Conservation (phyloP, 2,113 vertebrate species). For the Abramis brama region DNA sequence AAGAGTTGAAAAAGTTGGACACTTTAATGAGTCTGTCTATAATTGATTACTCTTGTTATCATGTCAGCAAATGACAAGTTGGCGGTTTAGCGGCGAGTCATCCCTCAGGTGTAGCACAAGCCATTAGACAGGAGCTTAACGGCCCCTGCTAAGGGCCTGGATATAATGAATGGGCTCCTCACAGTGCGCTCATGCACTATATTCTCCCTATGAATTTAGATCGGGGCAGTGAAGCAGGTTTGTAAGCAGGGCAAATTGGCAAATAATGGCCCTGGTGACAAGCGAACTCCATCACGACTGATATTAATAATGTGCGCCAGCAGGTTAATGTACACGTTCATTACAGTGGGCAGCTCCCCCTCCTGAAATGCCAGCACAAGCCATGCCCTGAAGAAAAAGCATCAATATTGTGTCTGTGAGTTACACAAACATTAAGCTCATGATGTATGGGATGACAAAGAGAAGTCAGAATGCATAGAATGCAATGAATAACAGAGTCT, state of each 20-base stretch:
- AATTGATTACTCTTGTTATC: constrained; percentile 46
- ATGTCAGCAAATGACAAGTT: constrained; percentile 62
- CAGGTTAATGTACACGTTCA: constrained; percentile 67
- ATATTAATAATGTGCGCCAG: constrained; percentile 72
- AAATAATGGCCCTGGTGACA: constrained; percentile 75
- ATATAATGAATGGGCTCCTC: constrained; percentile 68
- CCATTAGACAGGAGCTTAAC: constrained; percentile 70
- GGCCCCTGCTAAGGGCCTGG: constrained; percentile 61
- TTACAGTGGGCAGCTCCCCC: constrained; percentile 59
- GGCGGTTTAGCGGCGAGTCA: constrained; percentile 59
- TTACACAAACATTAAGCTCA: constrained; percentile 11
- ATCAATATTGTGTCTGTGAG: constrained; percentile 7
- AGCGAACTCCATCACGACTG: constrained; percentile 68
- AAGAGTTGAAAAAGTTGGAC: constrained; percentile 4
- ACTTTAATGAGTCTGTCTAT: constrained; percentile 35
- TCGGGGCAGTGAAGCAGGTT: constrained; percentile 65
- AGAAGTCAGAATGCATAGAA: not conserved
- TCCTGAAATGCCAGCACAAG: constrained; percentile 62
- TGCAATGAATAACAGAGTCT: not conserved
- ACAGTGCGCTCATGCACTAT: constrained; percentile 60
- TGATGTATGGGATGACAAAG: constrained; percentile 1
- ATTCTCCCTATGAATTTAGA: constrained; percentile 74
- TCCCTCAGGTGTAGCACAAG: constrained; percentile 67
- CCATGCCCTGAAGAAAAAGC: constrained; percentile 15
- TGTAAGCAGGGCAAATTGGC: constrained; percentile 73